phyloP scores from a whole-genome alignment of 1,140 invertebrate species.

The Venturia canescens region DNA sequence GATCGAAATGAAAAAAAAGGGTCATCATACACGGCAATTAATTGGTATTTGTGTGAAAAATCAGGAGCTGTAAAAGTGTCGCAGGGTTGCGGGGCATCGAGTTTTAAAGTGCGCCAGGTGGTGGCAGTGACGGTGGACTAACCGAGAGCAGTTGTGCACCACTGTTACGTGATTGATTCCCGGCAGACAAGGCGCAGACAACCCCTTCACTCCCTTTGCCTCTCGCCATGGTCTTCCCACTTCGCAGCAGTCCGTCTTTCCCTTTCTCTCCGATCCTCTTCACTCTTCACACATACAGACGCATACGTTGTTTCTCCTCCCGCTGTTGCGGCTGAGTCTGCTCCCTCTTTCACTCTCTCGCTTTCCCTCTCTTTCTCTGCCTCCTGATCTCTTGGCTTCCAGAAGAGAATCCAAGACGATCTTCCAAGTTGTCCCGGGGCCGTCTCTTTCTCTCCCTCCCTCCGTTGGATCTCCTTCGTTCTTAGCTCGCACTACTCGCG shows the following conservation, averaged over 20 bases:
- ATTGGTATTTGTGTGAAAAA: not conserved
- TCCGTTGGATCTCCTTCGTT: not conserved
- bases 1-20: not conserved
- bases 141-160: conserved; percentile 62
- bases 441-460: conserved; percentile 53
- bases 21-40: not conserved
- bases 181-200: conserved; percentile 73
- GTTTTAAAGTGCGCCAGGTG: conserved; percentile 36
- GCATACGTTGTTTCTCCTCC: conserved; percentile 48
- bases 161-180: conserved; percentile 72
- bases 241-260: conserved; percentile 37
- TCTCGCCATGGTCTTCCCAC: conserved; percentile 53
- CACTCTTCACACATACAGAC: conserved; percentile 50
- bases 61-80: not conserved
- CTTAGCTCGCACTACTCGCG: conserved; percentile 30
- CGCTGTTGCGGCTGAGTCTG: conserved; percentile 34
- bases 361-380: conserved; percentile 44
- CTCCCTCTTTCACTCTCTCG: conserved; percentile 45
- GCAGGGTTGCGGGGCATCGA: not conserved
- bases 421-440: conserved; percentile 22
- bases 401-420: conserved; percentile 25
- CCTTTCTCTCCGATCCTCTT: conserved; percentile 53
- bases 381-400: conserved; percentile 52
- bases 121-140: not conserved
- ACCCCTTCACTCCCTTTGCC: conserved; percentile 62